Evolutionary conservation across 2,888 invertebrate species (phyloP).

Genomic region (Pasiphila rectangulata): DNA sequence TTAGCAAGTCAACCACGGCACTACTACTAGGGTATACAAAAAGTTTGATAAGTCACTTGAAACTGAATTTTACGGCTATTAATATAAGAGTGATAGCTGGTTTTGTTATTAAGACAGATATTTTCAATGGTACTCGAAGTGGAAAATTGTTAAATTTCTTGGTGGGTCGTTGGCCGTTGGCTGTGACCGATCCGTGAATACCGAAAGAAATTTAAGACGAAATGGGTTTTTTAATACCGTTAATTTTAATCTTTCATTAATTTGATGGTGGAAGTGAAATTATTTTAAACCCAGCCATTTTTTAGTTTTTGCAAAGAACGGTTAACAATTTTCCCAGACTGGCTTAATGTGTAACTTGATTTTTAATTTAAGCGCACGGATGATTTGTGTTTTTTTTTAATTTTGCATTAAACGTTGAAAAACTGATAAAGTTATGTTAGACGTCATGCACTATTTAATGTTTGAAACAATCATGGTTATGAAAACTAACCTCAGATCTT

Average conservation of each 20-base stretch:
- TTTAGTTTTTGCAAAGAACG: no score
- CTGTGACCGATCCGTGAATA: conserved; percentile 63
- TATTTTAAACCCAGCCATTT: no score
- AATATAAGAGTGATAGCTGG: conserved; percentile 37
- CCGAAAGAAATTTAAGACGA: conserved; percentile 43
- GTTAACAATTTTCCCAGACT: neutral
- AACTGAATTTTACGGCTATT: conserved; percentile 37
- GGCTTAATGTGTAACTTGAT: no score
- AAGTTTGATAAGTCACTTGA: conserved; percentile 23
- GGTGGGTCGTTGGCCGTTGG: conserved; percentile 62
- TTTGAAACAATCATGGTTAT: no score
- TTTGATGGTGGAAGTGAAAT: conserved; percentile 20
- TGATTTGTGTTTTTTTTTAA: no score
- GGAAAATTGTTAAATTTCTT: conserved; percentile 72
- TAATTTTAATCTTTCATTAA: conserved; percentile 26
- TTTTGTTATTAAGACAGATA: conserved; percentile 48
- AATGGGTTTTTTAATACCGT: conserved; percentile 34
- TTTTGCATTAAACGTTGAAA: no score
- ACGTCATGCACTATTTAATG: no score
- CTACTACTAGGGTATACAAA: conserved; percentile 34
- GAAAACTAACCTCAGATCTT: no score
- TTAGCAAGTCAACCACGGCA: conserved; percentile 52
- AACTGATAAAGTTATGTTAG: no score
- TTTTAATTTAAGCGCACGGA: no score
- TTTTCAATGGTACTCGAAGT: conserved; percentile 64